These are phyloP conservation scores for Apistogramma diplotaenia DNA, from an alignment of 2,113 vertebrate species.

Conservation along the genomic window DNA sequence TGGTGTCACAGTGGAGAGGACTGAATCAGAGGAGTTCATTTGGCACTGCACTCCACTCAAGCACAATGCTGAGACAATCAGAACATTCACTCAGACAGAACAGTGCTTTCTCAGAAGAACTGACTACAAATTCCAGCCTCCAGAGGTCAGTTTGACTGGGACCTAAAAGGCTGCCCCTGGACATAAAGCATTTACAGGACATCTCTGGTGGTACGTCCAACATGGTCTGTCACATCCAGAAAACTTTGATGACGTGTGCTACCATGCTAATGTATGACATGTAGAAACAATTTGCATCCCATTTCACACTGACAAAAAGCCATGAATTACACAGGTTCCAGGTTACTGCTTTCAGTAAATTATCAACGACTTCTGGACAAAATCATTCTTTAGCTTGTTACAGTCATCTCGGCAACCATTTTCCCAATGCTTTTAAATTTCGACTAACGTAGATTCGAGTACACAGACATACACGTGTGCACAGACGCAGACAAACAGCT, in stretches of 20 bases:
- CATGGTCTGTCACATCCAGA: slow-evolving; percentile 21
- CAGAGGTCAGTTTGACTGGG: slow-evolving; percentile 62
- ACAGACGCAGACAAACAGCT: background rate
- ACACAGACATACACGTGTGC: background rate
- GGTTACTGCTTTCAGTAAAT: slow-evolving; percentile 41
- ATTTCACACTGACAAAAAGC: slow-evolving; percentile 51
- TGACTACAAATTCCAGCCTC: slow-evolving; percentile 57
- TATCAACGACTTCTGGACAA: slow-evolving; percentile 29
- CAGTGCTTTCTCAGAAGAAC: slow-evolving; percentile 65
- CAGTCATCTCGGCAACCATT: slow-evolving; percentile 23
- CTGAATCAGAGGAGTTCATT: slow-evolving; percentile 65
- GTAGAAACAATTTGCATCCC: slow-evolving; percentile 24
- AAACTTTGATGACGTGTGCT: slow-evolving; percentile 33
- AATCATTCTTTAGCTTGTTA: slow-evolving; percentile 7
- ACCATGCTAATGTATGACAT: slow-evolving; percentile 9
- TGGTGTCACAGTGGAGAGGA: slow-evolving; percentile 58
- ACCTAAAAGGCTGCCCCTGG: slow-evolving; percentile 55
- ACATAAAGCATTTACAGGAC: slow-evolving; percentile 47
- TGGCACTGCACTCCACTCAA: slow-evolving; percentile 61
- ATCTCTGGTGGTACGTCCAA: slow-evolving; percentile 28
- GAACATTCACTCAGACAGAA: slow-evolving; percentile 72
- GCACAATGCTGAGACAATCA: slow-evolving; percentile 77
- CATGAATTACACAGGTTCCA: slow-evolving; percentile 52
- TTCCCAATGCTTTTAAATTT: slow-evolving; percentile 16
- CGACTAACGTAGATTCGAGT: slow-evolving; percentile 18